These are phyloP conservation scores for Pristiophorus japonicus DNA, from an alignment of 2,113 vertebrate species.

Conservation along the genomic window DNA sequence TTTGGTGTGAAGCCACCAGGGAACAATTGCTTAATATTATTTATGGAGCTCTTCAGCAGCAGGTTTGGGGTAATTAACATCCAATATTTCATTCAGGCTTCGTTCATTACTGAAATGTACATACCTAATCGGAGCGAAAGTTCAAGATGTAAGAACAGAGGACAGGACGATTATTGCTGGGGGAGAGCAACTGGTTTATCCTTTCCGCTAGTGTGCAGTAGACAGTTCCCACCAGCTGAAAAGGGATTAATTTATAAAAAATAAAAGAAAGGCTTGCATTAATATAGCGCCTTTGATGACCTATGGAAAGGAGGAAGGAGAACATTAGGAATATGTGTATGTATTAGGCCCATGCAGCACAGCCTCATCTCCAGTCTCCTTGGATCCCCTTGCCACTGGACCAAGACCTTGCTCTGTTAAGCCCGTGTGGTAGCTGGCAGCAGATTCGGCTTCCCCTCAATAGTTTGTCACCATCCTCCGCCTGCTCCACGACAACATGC, in stretches of 20 bases:
- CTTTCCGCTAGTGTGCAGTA: background rate
- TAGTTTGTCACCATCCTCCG: too few species aligned
- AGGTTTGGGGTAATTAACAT: slow-evolving; percentile 29
- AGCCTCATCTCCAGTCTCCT: too few species aligned
- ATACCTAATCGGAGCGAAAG: background rate
- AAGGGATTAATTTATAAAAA: background rate
- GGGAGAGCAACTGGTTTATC: background rate
- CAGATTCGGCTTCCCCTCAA: too few species aligned
- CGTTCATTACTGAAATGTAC: background rate
- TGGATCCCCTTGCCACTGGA: too few species aligned
- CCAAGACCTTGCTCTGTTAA: too few species aligned
- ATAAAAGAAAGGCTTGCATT: too few species aligned
- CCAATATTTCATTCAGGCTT: slow-evolving; percentile 5
- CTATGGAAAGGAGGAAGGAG: too few species aligned
- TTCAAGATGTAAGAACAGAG: background rate
- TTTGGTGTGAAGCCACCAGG: slow-evolving; percentile 13
- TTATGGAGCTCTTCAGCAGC: background rate
- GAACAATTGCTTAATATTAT: slow-evolving; percentile 31
- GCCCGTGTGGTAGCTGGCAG: too few species aligned
- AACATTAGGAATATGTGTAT: too few species aligned
- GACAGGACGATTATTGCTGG: background rate
- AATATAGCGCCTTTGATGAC: background rate
- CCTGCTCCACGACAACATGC: too few species aligned
- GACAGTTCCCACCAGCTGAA: background rate
- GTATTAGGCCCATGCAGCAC: too few species aligned